A percentile compares a stretch with the other conserved stretches of the same genome.
Evolutionary conservation across 2,797 vertebrate genomes (phyloP).

Genomic region (Rousettus madagascariensis): DNA sequence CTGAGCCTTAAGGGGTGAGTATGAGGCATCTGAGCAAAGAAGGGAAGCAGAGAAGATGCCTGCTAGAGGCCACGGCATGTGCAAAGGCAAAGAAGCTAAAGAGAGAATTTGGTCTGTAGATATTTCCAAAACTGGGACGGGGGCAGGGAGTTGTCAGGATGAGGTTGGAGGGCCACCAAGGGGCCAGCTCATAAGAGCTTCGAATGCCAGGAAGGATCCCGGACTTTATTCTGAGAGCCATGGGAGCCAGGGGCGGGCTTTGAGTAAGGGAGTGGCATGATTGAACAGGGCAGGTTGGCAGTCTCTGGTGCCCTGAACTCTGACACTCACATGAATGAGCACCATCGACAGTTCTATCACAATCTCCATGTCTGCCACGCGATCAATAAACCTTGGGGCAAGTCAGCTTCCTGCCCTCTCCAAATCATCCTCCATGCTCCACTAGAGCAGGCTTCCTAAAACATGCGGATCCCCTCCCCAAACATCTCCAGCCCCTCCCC

Average conservation of each 20-base stretch:
- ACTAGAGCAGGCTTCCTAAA: not conserved
- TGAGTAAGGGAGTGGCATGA: not conserved
- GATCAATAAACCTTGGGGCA: not conserved
- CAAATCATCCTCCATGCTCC: not conserved
- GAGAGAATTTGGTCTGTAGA: not conserved
- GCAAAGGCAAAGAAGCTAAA: not conserved
- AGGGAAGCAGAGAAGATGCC: not conserved
- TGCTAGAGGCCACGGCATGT: not conserved
- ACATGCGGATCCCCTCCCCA: not conserved
- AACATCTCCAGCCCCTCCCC: not conserved
- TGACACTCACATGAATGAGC: not conserved
- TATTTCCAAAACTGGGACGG: not conserved
- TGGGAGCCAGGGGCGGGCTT: not conserved
- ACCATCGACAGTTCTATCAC: too few relatives aligned
- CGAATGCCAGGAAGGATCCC: not conserved
- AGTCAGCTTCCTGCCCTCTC: not conserved
- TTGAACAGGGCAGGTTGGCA: not conserved
- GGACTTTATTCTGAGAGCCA: not conserved
- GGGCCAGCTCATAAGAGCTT: not conserved
- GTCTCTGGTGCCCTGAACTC: not conserved
- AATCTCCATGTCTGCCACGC: not conserved
- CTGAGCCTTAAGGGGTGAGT: not conserved
- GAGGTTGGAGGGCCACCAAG: not conserved
- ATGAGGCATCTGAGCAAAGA: not conserved
- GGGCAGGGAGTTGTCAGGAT: not conserved